phyloP scores from a whole-genome alignment of 2,113 vertebrate genomes.

The Caloenas nicobarica region DNA sequence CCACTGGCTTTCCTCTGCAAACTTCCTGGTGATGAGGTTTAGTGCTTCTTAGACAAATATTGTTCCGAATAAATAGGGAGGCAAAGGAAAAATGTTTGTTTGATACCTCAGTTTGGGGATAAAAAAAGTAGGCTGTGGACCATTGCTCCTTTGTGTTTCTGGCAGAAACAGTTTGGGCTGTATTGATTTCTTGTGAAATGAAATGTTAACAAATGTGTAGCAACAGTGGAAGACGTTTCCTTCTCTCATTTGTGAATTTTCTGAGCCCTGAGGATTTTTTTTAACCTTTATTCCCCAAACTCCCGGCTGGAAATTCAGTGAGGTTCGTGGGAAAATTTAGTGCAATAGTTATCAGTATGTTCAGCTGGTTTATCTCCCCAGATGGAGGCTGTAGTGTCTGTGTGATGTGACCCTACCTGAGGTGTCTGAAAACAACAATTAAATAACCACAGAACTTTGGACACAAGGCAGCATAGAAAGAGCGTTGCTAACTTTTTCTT shows the following conservation, averaged over 20 bases:
- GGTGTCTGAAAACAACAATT: neutral
- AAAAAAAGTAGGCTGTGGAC: neutral
- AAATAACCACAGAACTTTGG: neutral
- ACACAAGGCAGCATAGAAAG: neutral
- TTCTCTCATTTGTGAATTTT: neutral
- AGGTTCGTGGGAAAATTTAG: neutral
- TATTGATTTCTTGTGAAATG: constrained; percentile 11
- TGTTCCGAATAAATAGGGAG: constrained; percentile 10
- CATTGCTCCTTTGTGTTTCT: neutral
- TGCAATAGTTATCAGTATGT: neutral
- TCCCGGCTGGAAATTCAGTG: neutral
- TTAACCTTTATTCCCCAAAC: neutral
- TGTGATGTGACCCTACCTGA: neutral
- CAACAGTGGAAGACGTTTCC: neutral
- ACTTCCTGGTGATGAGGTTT: constrained; percentile 11
- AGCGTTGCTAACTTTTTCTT: neutral
- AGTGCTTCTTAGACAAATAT: constrained; percentile 4
- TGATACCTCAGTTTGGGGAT: neutral
- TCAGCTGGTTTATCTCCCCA: neutral
- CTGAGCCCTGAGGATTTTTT: neutral
- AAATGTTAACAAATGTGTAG: constrained; percentile 3
- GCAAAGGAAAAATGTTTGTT: neutral
- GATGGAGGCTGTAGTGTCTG: neutral
- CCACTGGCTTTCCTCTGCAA: neutral
- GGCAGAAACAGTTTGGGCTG: neutral